phyloP scores from a whole-genome alignment of 2,888 invertebrate species.

The Branchellion lobata region DNA sequence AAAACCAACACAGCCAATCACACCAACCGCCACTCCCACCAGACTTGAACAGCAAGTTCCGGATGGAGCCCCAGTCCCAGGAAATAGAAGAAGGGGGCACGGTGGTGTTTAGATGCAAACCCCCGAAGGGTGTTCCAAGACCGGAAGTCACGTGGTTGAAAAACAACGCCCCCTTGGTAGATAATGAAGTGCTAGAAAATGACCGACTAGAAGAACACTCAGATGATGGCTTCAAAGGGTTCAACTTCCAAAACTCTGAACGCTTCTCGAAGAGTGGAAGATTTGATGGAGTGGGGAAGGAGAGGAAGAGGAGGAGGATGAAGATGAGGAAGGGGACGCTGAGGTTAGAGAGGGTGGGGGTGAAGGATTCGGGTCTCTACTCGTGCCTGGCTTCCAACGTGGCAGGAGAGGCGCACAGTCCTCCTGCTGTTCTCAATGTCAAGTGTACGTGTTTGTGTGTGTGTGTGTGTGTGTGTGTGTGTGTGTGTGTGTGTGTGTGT shows the following conservation, averaged over 20 bases:
- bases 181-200: background rate
- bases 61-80: slow-evolving; percentile 72
- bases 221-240: background rate
- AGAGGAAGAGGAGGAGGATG: background rate
- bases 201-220: background rate
- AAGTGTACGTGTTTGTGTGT: slow-evolving; percentile 57
- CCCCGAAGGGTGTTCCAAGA: slow-evolving; percentile 42
- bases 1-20: too few species aligned
- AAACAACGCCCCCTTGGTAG: background rate
- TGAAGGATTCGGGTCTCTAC: slow-evolving; percentile 80
- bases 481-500: slow-evolving; percentile 18
- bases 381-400: slow-evolving; percentile 87
- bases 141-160: slow-evolving; percentile 39
- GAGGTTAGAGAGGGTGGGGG: slow-evolving; percentile 4
- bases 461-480: background rate
- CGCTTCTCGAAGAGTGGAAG: background rate
- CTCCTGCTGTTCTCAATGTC: slow-evolving; percentile 62
- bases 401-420: slow-evolving; percentile 80
- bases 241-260: background rate
- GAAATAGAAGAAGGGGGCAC: slow-evolving; percentile 46
- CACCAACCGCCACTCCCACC: too few species aligned
- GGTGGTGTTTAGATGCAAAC: slow-evolving; percentile 46
- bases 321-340: background rate
- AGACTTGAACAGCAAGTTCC: slow-evolving; percentile 87
- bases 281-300: background rate